phyloP scores from a whole-genome alignment of 2,888 invertebrate species.

The Iselma pallidipennis region DNA sequence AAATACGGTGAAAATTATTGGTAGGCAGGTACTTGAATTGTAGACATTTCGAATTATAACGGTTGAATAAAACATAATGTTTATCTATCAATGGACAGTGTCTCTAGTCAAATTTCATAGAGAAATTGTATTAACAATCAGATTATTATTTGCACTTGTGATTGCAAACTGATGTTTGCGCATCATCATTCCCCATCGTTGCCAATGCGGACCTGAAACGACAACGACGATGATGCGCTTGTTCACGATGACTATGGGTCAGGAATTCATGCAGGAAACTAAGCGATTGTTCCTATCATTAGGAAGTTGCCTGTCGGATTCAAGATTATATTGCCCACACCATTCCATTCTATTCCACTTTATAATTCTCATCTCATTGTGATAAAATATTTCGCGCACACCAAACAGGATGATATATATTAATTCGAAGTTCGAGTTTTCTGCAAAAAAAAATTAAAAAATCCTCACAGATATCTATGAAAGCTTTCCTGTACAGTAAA shows the following conservation, averaged over 20 bases:
- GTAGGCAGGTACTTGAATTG: conserved; percentile 44
- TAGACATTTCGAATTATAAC: conserved; percentile 52
- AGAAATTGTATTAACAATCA: conserved; percentile 56
- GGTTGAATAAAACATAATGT: conserved; percentile 44
- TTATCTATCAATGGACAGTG: conserved; percentile 46
- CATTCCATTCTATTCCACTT: conserved; percentile 7
- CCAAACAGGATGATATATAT: background rate
- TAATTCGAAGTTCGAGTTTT: too few species aligned
- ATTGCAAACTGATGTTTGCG: conserved; percentile 45
- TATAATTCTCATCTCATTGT: conserved; percentile 2
- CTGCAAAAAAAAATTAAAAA: background rate
- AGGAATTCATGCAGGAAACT: conserved; percentile 29
- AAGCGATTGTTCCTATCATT: conserved; percentile 23
- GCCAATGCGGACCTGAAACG: conserved; percentile 3
- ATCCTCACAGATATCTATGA: background rate
- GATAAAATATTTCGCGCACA: conserved; percentile 17
- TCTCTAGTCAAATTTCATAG: conserved; percentile 54
- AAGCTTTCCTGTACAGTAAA: background rate
- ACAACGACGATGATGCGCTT: background rate
- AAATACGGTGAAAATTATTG: conserved; percentile 45
- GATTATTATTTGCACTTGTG: conserved; percentile 55
- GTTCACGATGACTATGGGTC: conserved; percentile 12
- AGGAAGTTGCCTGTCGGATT: conserved; percentile 24
- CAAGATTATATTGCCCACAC: conserved; percentile 22
- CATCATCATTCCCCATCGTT: conserved; percentile 24